Evolutionary conservation across 2,797 vertebrate genomes (phyloP), one percentile per base, ranked within the genome.

Genomic region (Xenopus petersii): DNA sequence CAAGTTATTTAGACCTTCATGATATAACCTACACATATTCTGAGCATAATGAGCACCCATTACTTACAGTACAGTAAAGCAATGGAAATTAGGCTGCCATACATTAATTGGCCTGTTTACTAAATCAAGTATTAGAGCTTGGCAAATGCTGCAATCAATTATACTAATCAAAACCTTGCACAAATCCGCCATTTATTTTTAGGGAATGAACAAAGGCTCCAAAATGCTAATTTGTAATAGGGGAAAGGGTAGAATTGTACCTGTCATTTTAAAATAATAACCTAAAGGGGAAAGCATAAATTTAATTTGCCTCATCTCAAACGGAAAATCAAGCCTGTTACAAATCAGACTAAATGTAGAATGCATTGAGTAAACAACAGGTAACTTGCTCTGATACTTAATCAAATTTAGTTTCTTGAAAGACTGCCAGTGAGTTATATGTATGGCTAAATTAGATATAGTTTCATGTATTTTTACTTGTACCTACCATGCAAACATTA

Each of bases 61-160:
- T 70, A 59, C 49, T 46, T 70, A 65, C 46, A 59, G 64, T 66
- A 56, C 47, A 70, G 74, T 74, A 70, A 70, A 73, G 68, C 54
- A 73, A 74, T 70, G 48, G 63, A 62, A 74, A 68, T 24, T 70
- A 65, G 70, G 60, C 55, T 74, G 67, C 64, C 71, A 65, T 62
- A 58, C 26, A 24, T 16, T 33, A 15, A 78, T 73, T 78, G 67
- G 64, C 51, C 49, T 60, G 62, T 70, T 79, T 66, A 70, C 51
- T 70, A 64, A 70, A 70, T 74, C 30, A 73, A n/a, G 15, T 51
- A 10, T 49, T 65, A 73, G 42, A 73, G 48, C 49, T 21, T 64
- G 62, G 36, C 49, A 17, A 47, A 64, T 58, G 48, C 64, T 69
- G 42, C 73, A 70, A 74, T 70, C 66, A 69, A 64, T 70, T 69